Conservation (phyloP, 2,797 vertebrate species). For the Arctocebus calabarensis region DNA sequence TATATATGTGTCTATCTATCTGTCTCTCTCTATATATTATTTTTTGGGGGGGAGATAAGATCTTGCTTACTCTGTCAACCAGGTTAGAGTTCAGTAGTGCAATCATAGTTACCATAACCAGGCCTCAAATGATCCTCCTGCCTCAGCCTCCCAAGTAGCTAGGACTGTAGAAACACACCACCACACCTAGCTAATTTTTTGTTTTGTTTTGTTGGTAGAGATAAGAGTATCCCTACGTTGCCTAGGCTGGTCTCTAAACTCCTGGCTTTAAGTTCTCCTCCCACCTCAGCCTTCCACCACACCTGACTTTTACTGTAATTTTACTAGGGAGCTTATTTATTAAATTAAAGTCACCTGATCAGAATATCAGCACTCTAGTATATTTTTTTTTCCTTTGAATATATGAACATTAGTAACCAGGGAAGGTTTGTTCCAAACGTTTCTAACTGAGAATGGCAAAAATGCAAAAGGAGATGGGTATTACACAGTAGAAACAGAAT, state of each 20-base stretch:
- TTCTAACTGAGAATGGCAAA: conserved; percentile 50
- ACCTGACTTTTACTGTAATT: conserved; percentile 40
- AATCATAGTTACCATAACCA: not conserved
- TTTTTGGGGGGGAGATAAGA: too few relatives aligned
- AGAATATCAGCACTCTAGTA: conserved; percentile 52
- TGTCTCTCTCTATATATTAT: too few relatives aligned
- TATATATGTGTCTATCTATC: too few relatives aligned
- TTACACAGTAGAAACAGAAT: conserved; percentile 29
- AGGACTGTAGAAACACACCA: not conserved
- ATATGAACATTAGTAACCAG: conserved; percentile 33
- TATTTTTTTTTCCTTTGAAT: not conserved
- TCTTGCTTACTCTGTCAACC: not conserved
- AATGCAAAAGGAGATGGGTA: conserved; percentile 22
- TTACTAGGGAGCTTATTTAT: conserved; percentile 51
- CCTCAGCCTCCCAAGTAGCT: not conserved
- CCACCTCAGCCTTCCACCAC: not conserved
- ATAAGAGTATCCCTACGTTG: not conserved
- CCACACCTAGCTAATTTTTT: not conserved
- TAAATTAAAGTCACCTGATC: conserved; percentile 35
- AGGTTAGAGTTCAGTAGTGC: not conserved
- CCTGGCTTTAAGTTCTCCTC: not conserved
- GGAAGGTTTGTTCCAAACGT: conserved; percentile 44
- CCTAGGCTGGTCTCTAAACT: not conserved
- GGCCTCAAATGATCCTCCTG: not conserved
- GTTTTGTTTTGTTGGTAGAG: not conserved